Percentiles rank a stretch among this genome's conserved stretches.
Evolutionary conservation across 2,888 invertebrate genomes (phyloP).

Genomic region (Lypha dubia): DNA sequence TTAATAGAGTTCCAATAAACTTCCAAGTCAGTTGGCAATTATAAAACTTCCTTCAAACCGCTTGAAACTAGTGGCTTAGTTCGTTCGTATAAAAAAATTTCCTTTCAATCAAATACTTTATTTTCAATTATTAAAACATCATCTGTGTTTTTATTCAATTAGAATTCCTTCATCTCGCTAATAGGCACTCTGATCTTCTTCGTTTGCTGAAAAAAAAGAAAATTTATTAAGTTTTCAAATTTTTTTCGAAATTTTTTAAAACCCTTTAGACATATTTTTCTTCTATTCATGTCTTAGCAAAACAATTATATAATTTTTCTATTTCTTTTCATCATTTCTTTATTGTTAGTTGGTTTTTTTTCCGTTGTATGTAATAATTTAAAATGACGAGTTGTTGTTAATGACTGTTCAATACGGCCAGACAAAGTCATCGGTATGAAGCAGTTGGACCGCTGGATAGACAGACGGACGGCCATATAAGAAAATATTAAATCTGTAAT

Average conservation of each 20-base stretch:
- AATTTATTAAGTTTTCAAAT: conserved; percentile 21
- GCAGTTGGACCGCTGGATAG: conserved; percentile 12
- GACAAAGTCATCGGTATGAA: conserved; percentile 33
- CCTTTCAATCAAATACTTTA: not conserved
- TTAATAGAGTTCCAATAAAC: no score
- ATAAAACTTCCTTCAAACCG: not conserved
- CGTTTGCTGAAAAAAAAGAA: not conserved
- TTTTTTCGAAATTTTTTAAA: conserved; percentile 3
- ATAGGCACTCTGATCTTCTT: not conserved
- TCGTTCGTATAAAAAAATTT: not conserved
- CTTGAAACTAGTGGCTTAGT: not conserved
- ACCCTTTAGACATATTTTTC: conserved; percentile 21
- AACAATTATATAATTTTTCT: conserved; percentile 50
- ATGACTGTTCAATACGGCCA: conserved; percentile 67
- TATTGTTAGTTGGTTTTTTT: conserved; percentile 1
- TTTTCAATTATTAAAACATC: not conserved
- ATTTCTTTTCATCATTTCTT: not conserved
- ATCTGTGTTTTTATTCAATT: conserved; percentile 28
- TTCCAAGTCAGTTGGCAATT: not conserved
- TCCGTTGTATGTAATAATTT: conserved; percentile 61
- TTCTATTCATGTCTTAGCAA: conserved; percentile 32
- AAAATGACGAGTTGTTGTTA: conserved; percentile 70
- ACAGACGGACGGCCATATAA: not conserved
- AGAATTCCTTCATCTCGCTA: conserved; percentile 15
- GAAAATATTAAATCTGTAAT: conserved; percentile 42